Conservation (phyloP, 2,888 invertebrate species). For the Lepidonotus clava region DNA sequence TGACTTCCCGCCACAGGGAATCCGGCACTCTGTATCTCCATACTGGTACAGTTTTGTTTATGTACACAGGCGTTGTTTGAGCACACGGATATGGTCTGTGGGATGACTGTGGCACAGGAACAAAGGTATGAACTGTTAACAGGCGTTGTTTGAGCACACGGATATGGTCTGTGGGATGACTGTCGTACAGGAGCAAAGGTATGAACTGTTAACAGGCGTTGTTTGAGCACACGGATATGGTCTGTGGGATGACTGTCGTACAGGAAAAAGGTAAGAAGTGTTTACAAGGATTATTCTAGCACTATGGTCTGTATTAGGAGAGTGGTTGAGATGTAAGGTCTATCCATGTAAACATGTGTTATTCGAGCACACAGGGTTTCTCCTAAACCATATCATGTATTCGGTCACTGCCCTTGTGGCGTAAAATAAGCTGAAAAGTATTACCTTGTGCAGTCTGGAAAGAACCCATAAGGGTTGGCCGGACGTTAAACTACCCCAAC, state of each 20-base stretch:
- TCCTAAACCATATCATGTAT: too few relatives aligned
- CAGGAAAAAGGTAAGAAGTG: constrained; percentile 71
- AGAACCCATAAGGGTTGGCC: too few relatives aligned
- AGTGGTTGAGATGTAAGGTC: background rate
- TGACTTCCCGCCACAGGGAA: too few relatives aligned
- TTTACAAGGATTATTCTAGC: too few relatives aligned
- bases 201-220: constrained; percentile 72
- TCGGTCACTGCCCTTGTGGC: constrained; percentile 72
- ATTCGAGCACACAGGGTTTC: background rate
- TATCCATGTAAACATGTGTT: background rate
- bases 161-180: constrained; percentile 75
- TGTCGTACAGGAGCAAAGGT: constrained; percentile 69
- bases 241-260: constrained; percentile 70
- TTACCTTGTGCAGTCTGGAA: too few relatives aligned
- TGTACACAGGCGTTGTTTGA: constrained; percentile 72
- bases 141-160: constrained; percentile 72
- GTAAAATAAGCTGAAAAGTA: too few relatives aligned
- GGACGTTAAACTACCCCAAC: too few relatives aligned
- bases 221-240: constrained; percentile 74
- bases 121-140: constrained; percentile 72
- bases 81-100: constrained; percentile 74
- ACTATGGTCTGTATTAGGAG: too few relatives aligned
- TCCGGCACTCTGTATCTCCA: too few relatives aligned
- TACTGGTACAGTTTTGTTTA: too few relatives aligned
- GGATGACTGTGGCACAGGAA: constrained; percentile 68